A percentile compares a stretch with the other conserved stretches of the same genome.
Evolutionary conservation across 2,888 invertebrate species (phyloP).

Genomic region (Endotricha flammealis): DNA sequence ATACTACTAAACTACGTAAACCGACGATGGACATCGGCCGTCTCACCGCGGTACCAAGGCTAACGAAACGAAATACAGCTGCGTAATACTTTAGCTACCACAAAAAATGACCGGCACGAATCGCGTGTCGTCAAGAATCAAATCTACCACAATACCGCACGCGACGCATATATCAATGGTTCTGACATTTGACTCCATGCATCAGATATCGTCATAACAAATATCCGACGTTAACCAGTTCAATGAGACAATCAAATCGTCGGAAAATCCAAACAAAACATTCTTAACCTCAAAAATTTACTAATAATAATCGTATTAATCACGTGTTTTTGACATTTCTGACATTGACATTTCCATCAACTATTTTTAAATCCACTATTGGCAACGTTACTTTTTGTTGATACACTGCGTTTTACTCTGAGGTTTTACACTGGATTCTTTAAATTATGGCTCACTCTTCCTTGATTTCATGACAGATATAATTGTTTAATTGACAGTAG

Average conservation of each 20-base stretch:
- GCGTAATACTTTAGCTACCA: conserved; percentile 25
- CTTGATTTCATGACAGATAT: too few species aligned
- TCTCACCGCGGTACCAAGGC: conserved; percentile 17
- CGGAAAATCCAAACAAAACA: conserved; percentile 19
- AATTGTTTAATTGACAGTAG: too few species aligned
- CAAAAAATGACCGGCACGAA: conserved; percentile 27
- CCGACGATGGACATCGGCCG: conserved; percentile 44
- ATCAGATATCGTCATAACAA: conserved; percentile 32
- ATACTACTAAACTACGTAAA: conserved; percentile 36
- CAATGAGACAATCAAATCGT: conserved; percentile 23
- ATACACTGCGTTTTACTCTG: too few species aligned
- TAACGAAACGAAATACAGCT: conserved; percentile 28
- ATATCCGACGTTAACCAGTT: conserved; percentile 26
- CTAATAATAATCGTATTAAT: too few species aligned
- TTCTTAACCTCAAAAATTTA: conserved; percentile 38
- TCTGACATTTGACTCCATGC: conserved; percentile 55
- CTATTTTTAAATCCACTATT: background rate
- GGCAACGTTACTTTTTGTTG: too few species aligned
- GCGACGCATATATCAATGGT: conserved; percentile 37
- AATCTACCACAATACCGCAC: conserved; percentile 9
- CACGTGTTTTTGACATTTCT: conserved; percentile 24
- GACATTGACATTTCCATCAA: conserved; percentile 8
- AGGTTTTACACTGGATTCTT: too few species aligned
- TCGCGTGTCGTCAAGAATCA: conserved; percentile 10
- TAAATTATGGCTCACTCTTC: too few species aligned